phyloP scores from a whole-genome alignment of 2,113 vertebrate species.

The Sceloporus tristichus region DNA sequence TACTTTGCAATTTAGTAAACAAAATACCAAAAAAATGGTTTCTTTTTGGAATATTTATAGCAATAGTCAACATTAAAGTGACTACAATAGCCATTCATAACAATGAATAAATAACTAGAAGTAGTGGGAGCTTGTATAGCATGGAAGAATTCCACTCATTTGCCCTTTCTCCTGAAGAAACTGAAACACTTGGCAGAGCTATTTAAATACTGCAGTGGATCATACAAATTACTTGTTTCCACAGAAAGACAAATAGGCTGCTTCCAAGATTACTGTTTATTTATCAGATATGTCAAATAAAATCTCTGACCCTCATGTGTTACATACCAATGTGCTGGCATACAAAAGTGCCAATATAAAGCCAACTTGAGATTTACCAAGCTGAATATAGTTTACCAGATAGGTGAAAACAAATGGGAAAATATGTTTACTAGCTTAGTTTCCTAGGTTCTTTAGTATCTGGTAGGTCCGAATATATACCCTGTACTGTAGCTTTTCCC shows the following conservation, averaged over 20 bases:
- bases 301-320: fast-evolving
- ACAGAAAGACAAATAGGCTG: neutral
- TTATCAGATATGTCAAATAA: neutral
- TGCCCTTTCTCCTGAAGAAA: conserved; percentile 35
- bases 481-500: neutral
- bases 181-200: conserved; percentile 23
- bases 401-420: too few relatives aligned
- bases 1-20: conserved; percentile 68
- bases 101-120: conserved; percentile 63
- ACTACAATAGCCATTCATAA: conserved; percentile 65
- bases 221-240: neutral
- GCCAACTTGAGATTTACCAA: neutral
- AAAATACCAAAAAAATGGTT: conserved; percentile 65
- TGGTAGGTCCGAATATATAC: neutral
- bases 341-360: neutral
- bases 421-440: neutral
- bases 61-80: conserved; percentile 61
- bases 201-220: conserved; percentile 27
- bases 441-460: neutral
- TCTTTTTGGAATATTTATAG: conserved; percentile 60
- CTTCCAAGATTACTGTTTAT: conserved; percentile 4
- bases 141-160: conserved; percentile 37
- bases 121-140: conserved; percentile 30
- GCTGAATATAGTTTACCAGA: neutral
- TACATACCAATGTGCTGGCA: fast-evolving